Evolutionary conservation across 2,113 vertebrate species (phyloP).

Genomic region (Chaetodon auriga): DNA sequence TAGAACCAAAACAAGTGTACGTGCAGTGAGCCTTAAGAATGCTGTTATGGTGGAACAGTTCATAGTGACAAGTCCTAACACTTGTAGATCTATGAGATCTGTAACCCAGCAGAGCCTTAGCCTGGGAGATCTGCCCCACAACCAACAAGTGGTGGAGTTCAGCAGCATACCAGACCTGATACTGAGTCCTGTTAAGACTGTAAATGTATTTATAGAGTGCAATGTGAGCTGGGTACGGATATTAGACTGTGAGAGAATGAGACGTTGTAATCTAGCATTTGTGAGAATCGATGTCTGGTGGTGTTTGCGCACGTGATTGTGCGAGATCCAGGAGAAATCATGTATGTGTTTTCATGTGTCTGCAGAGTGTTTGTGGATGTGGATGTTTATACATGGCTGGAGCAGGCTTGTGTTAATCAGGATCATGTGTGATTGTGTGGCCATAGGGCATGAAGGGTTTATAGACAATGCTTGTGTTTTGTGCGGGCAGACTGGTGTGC

Average conservation of each 20-base stretch:
- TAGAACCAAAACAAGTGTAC: background rate
- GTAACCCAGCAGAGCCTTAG: constrained; percentile 6
- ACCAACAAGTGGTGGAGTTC: constrained; percentile 64
- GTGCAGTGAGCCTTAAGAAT: background rate
- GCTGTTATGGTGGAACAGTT: constrained; percentile 13
- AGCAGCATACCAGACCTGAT: constrained; percentile 62
- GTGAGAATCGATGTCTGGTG: constrained; percentile 47
- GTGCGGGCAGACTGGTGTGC: constrained; percentile 33
- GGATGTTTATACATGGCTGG: constrained; percentile 24
- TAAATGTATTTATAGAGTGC: constrained; percentile 77
- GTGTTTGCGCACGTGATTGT: constrained; percentile 32
- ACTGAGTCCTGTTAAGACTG: constrained; percentile 58
- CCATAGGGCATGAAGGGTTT: constrained; percentile 36
- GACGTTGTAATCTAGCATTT: constrained; percentile 53
- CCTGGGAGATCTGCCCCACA: constrained; percentile 55
- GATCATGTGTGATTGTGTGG: constrained; percentile 56
- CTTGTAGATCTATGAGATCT: constrained; percentile 11
- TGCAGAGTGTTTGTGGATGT: background rate
- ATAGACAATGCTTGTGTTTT: constrained; percentile 36
- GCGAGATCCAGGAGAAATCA: background rate
- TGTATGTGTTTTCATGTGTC: background rate
- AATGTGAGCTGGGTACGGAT: constrained; percentile 61
- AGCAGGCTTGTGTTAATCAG: constrained; percentile 38
- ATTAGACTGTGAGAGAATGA: constrained; percentile 60
- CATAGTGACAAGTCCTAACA: constrained; percentile 27